Percentiles rank a stretch among this genome's conserved stretches.
Conservation (phyloP, 2,888 invertebrate species). For the Hartigia nigra region DNA sequence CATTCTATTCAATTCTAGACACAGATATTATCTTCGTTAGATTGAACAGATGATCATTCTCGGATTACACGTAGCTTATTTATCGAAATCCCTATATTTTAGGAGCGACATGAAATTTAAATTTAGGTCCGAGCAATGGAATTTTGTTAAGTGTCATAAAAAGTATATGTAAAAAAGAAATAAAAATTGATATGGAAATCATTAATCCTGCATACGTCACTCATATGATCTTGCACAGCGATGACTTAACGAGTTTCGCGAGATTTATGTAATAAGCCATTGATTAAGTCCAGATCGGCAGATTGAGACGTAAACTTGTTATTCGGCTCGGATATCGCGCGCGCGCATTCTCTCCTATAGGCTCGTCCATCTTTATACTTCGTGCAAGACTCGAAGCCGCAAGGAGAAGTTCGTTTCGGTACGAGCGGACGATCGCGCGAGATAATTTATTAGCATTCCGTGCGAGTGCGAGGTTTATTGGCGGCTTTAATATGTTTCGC, state of each 20-base stretch:
- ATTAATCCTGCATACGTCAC: conserved; percentile 2
- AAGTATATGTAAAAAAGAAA: not conserved
- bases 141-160: not conserved
- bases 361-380: not conserved
- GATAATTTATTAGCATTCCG: conserved; percentile 49
- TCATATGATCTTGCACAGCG: not conserved
- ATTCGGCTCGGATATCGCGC: conserved; percentile 9
- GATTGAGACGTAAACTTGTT: conserved; percentile 47
- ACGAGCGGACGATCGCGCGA: conserved; percentile 24
- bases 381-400: not conserved
- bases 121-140: not conserved
- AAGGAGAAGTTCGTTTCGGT: conserved; percentile 5
- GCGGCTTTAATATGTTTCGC: conserved; percentile 35
- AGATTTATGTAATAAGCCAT: conserved; percentile 37
- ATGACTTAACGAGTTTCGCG: conserved; percentile 1
- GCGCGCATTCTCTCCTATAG: not conserved
- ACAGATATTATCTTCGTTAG: not conserved
- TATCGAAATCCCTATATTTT: not conserved
- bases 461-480: conserved; percentile 41
- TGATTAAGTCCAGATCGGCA: conserved; percentile 41
- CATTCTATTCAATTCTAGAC: not conserved
- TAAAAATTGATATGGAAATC: not conserved
- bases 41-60: not conserved
- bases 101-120: not conserved
- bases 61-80: not conserved